phyloP scores from a whole-genome alignment of 2,797 vertebrate species.

The Netta rufina region DNA sequence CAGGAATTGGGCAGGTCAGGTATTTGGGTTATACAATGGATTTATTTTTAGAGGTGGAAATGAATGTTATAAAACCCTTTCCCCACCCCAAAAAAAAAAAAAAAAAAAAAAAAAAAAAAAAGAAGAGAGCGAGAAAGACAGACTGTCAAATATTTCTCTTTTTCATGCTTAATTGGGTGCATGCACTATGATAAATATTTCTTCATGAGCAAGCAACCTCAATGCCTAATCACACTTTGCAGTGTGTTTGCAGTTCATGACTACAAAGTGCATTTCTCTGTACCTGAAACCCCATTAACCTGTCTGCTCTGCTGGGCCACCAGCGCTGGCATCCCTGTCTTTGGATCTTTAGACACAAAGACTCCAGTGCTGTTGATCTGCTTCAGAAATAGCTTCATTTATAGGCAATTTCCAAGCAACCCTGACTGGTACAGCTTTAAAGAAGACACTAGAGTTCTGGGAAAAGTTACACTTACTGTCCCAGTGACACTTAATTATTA shows the following conservation, averaged over 20 bases:
- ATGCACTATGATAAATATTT: background rate
- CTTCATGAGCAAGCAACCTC: background rate
- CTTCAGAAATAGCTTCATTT: background rate
- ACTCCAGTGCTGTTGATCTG: background rate
- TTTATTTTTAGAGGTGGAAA: background rate
- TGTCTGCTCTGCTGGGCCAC: background rate
- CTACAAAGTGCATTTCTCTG: background rate
- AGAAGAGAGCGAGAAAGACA: background rate
- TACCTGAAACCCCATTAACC: background rate
- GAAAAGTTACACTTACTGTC: background rate
- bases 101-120: too few relatives aligned
- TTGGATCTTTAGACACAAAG: background rate
- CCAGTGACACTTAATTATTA: conserved; percentile 21
- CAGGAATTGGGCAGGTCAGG: background rate
- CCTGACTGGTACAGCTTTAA: background rate
- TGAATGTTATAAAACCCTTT: background rate
- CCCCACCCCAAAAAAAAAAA: background rate
- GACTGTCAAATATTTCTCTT: background rate
- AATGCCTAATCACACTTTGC: background rate
- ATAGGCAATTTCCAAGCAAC: conserved; percentile 8
- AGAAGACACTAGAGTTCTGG: background rate
- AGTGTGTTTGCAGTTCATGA: background rate
- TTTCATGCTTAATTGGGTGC: background rate
- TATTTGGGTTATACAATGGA: background rate
- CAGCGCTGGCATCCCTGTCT: background rate